phyloP scores from a whole-genome alignment of 2,888 invertebrate species.

The Tridacna gigas region DNA sequence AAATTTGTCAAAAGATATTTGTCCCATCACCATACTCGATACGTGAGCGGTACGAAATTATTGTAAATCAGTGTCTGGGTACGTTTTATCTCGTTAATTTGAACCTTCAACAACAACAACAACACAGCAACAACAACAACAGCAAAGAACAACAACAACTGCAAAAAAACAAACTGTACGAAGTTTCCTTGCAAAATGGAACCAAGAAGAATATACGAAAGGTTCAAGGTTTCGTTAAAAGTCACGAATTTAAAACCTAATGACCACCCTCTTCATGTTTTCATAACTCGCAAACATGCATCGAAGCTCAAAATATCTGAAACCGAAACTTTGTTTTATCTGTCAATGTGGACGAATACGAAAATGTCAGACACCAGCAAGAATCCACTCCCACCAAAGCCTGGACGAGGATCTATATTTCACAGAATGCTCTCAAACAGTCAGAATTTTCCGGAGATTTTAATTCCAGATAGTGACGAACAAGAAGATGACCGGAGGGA shows the following conservation, averaged over 20 bases:
- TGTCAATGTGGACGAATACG: conserved; percentile 64
- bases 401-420: conserved; percentile 42
- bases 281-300: conserved; percentile 68
- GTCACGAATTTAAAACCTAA: conserved; percentile 46
- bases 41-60: background rate
- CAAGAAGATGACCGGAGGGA: conserved; percentile 45
- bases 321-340: conserved; percentile 38
- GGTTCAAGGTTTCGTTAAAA: conserved; percentile 60
- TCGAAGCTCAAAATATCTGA: conserved; percentile 46
- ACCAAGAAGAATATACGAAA: conserved; percentile 10
- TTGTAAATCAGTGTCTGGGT: background rate
- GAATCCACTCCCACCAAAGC: conserved; percentile 39
- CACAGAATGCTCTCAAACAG: conserved; percentile 62
- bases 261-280: conserved; percentile 72
- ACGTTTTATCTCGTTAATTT: background rate
- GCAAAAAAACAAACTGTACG: too few relatives aligned
- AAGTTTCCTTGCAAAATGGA: too few relatives aligned
- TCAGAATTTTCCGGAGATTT: conserved; percentile 63
- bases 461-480: conserved; percentile 54
- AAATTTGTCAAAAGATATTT: too few relatives aligned
- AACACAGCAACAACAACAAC: conserved; percentile 14
- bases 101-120: background rate
- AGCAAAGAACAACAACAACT: conserved; percentile 10
- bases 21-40: too few relatives aligned
- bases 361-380: conserved; percentile 31